Evolutionary conservation across 2,888 invertebrate genomes (phyloP).

Genomic region (Pristionchus mayeri): DNA sequence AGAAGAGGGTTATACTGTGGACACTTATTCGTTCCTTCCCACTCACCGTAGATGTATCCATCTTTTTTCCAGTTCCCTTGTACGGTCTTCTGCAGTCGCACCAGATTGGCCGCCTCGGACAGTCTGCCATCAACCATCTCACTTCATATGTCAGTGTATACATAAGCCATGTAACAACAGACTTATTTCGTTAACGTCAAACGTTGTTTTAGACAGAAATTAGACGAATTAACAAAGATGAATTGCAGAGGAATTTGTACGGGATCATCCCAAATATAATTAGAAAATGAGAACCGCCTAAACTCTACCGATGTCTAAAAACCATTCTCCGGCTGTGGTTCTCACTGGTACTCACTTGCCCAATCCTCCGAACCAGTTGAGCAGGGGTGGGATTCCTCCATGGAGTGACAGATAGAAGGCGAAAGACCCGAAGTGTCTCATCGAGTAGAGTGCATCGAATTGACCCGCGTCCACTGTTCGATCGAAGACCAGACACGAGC

Average conservation of each 20-base stretch:
- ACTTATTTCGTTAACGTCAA: too few relatives aligned
- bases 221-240: too few relatives aligned
- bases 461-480: conserved; percentile 83
- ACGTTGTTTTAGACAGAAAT: too few relatives aligned
- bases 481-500: conserved; percentile 88
- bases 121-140: too few relatives aligned
- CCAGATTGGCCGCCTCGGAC: conserved; percentile 67
- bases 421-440: conserved; percentile 92
- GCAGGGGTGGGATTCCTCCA: conserved; percentile 66
- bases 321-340: background rate
- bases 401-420: conserved; percentile 84
- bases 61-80: conserved; percentile 71
- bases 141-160: too few relatives aligned
- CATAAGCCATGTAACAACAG: too few relatives aligned
- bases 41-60: too few relatives aligned
- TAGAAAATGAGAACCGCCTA: too few relatives aligned
- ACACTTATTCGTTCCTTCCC: too few relatives aligned
- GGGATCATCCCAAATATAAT: too few relatives aligned
- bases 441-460: conserved; percentile 87
- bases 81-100: conserved; percentile 69
- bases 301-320: background rate
- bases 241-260: too few relatives aligned
- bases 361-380: conserved; percentile 68
- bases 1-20: too few relatives aligned
- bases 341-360: conserved; percentile 57